phyloP scores from a whole-genome alignment of 1,140 invertebrate genomes.

The Drosophila repletoides region DNA sequence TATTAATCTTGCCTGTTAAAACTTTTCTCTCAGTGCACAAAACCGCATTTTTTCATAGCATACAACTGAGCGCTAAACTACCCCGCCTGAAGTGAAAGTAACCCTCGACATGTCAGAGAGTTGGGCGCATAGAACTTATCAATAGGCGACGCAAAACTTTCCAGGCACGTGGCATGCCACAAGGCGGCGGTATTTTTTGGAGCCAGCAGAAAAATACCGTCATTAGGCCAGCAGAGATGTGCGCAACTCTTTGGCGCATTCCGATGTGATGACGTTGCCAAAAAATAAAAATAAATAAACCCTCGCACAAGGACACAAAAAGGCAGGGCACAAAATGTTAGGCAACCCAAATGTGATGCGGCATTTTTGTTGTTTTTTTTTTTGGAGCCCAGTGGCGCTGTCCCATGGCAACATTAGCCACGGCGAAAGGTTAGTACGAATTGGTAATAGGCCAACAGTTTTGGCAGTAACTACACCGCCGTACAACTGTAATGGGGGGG shows the following conservation, averaged over 20 bases:
- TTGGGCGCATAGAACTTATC: constrained; percentile 65
- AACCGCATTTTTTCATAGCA: constrained; percentile 35
- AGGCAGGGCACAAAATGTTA: no score
- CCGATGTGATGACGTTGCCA: constrained; percentile 63
- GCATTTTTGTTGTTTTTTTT: not conserved
- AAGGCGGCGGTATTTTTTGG: constrained; percentile 65
- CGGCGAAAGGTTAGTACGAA: constrained; percentile 69
- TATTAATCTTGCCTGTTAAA: no score
- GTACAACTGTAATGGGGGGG: no score
- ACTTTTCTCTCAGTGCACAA: no score
- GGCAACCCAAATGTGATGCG: no score
- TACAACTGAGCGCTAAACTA: constrained; percentile 58
- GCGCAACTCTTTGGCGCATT: constrained; percentile 46
- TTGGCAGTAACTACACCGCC: not conserved
- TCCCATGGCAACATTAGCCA: constrained; percentile 74
- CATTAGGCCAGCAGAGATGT: constrained; percentile 69
- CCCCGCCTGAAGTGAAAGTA: constrained; percentile 71
- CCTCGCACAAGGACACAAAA: not conserved
- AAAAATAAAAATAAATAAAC: constrained; percentile 19
- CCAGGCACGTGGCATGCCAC: not conserved
- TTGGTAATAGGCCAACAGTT: constrained; percentile 49
- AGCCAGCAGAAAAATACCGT: constrained; percentile 70
- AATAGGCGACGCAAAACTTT: constrained; percentile 43
- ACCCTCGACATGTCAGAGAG: constrained; percentile 70
- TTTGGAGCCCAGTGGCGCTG: constrained; percentile 3